Percentiles rank a stretch among this genome's conserved stretches.
phyloP scores from a whole-genome alignment of 2,888 invertebrate species.

The Creontiades dilutus region DNA sequence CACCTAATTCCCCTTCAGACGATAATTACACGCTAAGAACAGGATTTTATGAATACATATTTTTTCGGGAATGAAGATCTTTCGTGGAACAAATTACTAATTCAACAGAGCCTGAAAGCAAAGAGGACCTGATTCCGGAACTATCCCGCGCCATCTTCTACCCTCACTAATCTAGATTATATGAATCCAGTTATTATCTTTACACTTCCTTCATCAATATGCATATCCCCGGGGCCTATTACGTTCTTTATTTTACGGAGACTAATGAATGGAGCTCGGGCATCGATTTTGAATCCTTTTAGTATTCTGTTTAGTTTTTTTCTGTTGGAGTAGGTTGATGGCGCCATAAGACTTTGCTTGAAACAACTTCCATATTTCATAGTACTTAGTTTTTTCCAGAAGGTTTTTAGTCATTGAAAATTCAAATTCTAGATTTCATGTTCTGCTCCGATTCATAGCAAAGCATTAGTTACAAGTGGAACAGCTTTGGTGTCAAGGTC shows the following conservation, averaged over 20 bases:
- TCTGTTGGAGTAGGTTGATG: not conserved
- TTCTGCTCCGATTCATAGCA: no score
- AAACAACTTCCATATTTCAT: no score
- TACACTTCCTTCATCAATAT: constrained; percentile 49
- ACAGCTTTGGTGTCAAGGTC: no score
- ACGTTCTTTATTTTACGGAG: not conserved
- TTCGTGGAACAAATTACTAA: constrained; percentile 23
- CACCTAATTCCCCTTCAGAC: not conserved
- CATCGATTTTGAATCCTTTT: not conserved
- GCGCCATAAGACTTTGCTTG: no score
- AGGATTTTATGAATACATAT: not conserved
- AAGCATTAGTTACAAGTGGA: no score
- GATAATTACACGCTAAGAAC: not conserved
- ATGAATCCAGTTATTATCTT: constrained; percentile 30
- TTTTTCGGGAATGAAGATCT: constrained; percentile 29
- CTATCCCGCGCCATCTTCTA: not conserved
- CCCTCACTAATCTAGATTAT: not conserved
- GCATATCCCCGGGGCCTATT: constrained; percentile 3
- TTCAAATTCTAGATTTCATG: no score
- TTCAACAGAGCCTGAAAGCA: not conserved
- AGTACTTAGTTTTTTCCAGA: no score
- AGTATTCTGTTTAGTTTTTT: not conserved
- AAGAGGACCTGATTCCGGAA: not conserved
- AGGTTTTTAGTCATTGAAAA: no score
- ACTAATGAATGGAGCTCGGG: not conserved